Base-by-base conservation (phyloP, 2,888 invertebrate species). In the Artemia sinica region DNA sequence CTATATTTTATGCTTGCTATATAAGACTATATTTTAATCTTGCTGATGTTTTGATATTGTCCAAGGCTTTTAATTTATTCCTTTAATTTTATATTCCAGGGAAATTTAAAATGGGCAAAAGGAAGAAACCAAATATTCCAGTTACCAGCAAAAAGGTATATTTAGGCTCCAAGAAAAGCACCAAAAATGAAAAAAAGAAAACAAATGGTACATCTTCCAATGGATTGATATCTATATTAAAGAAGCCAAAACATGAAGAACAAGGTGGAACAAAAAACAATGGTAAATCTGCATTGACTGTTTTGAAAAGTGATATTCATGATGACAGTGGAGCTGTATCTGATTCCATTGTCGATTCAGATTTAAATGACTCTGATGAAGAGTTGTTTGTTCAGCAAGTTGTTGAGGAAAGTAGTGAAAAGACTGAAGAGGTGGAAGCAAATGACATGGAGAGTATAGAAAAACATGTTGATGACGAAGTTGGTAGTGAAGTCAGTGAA, bases 351-450 rank as follows among this genome's bases (percentile, higher is more conserved):
- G 11, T 58, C 11, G 41, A 41, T 41, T 58, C 63, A 18, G 63
- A 58, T 28, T 58, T 58, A 18, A 58, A 11, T 58, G 63, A 58
- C 28, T 58, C 63, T 18, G 63, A 58, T 28, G 63, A 58, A 58
- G 63, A 58, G 63, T 28, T 58, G 8, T 58, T 58, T 58, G 11
- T 58, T n/a, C 63, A 58, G 28, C 11, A 58, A 28, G 28, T 28
- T 8, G 28, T 10, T 18, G 63, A 58, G 28, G 63, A 58, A 9
- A 8, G 8, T 58, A 28, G 63, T 18, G 14, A 58, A 28, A 58
- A 58, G 10, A 28, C 8, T 18, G 63, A 58, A 58, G 11, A 58
- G 63, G 63, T 18, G 8, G 63, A 10, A 18, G 63, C 63, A 9
- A 58, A 28, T 58, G 63, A 58, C 10, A 28, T 9, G 28, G 1